These are phyloP conservation scores for Notodonta dromedarius DNA, from an alignment of 2,888 invertebrate species.

Conservation along the genomic window DNA sequence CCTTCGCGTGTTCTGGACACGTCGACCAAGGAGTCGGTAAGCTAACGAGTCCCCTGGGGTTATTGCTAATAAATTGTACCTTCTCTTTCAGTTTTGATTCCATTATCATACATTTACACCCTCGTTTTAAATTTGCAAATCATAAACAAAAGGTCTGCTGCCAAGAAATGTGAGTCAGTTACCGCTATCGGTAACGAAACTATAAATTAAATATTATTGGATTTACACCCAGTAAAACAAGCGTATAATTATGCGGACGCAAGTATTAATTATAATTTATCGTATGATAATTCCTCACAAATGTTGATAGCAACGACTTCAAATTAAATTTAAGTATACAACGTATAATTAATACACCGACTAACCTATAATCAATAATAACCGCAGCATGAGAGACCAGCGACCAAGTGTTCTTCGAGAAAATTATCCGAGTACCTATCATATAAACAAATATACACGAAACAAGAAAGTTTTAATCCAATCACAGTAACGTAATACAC, in stretches of 20 bases:
- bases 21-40: constrained; percentile 56
- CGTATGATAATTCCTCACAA: constrained; percentile 38
- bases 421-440: constrained; percentile 60
- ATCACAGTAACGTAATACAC: constrained; percentile 76
- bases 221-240: constrained; percentile 38
- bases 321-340: constrained; percentile 70
- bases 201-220: constrained; percentile 36
- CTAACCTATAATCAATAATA: constrained; percentile 77
- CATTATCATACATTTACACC: constrained; percentile 57
- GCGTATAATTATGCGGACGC: constrained; percentile 39
- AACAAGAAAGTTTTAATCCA: constrained; percentile 69
- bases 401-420: constrained; percentile 63
- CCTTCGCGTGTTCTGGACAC: constrained; percentile 62
- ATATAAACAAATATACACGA: constrained; percentile 73
- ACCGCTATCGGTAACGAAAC: constrained; percentile 14
- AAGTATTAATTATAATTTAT: constrained; percentile 48
- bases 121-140: constrained; percentile 31
- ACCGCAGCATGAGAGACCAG: constrained; percentile 60
- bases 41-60: constrained; percentile 69
- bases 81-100: constrained; percentile 58
- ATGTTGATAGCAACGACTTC: constrained; percentile 53
- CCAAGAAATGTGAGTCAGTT: background rate
- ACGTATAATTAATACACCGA: constrained; percentile 73
- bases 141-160: background rate
- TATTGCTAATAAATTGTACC: constrained; percentile 72